These are phyloP conservation scores for Heteractis magnifica DNA, from an alignment of 92 coral and sea anemone genomes.

Conservation along the genomic window DNA sequence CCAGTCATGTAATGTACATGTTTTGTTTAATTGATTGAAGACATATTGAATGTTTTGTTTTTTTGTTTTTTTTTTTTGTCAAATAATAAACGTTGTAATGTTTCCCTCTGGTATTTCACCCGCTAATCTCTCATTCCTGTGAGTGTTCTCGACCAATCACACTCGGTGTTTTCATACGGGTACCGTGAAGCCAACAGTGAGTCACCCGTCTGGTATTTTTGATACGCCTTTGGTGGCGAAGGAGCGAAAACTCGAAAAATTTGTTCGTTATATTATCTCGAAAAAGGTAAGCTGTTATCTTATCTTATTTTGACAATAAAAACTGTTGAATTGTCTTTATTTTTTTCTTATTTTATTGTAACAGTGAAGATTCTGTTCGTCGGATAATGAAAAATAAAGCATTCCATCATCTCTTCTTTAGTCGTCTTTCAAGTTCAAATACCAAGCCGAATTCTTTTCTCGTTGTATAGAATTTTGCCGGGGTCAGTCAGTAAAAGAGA, in stretches of 20 bases:
- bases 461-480: no score
- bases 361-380: background rate
- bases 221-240: background rate
- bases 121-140: background rate
- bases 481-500: no score
- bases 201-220: constrained; percentile 21
- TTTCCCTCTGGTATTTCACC: constrained; percentile 13
- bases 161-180: constrained; percentile 27
- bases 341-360: background rate
- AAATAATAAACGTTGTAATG: constrained; percentile 8
- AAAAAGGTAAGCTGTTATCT: background rate
- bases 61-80: background rate
- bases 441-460: background rate
- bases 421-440: constrained; percentile 10
- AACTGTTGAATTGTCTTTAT: background rate
- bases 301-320: background rate
- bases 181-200: constrained; percentile 18
- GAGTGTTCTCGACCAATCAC: constrained; percentile 22
- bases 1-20: no score
- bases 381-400: background rate
- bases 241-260: background rate
- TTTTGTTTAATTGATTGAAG: background rate
- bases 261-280: background rate
- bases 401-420: background rate
- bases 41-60: background rate